Base-by-base conservation (phyloP, 2,888 invertebrate genomes). In the Cryptops parisi region DNA sequence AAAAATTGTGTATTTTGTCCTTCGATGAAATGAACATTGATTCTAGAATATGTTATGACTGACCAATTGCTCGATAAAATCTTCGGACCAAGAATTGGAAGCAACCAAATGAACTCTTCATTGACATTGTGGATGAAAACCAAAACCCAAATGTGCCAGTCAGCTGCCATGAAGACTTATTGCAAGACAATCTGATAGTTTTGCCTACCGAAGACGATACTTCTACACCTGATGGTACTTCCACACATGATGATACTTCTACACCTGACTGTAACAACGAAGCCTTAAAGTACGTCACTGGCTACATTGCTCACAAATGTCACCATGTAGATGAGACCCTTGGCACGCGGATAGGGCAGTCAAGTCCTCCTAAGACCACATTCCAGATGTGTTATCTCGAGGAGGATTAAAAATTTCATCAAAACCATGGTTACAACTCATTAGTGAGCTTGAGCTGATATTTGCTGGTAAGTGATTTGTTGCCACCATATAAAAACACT, bases 21-120 rank as follows among this genome's bases (percentile, higher is more conserved):
- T 23, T 47, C 19, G 48, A 27, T 19, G 48, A 48, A 19, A 50
- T 50, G 23, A 41, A 19, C 22, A 17, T 50, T 1, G 46, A 46
- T 39, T 23, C 26, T 22, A 2, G 15, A 15, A 26, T 26, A 12
- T 43, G 46, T 12, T 55, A 47, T n/a, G n/a, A n/a, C n/a, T 39
- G 50, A 50, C 24, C 5, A 21, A 12, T n/a, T 4, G 12, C 3
- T 22, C 6, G 50, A 50, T 9, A 15, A 40, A 23, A 39, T 50
- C 2, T 22, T 27, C 15, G 50, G 39, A 3, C 50, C 9, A 17
- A 41, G 15, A 4, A 5, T 15, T 50, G 50, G 50, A 50, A 41
- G 41, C 41, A 50, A 23, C 41, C 46, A 2, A 3, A 15, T 22
- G 46, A 45, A 19, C 21, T 45, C n/a, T 45, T 45, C 9, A 45